These are phyloP conservation scores for Gortyna flavago DNA, from an alignment of 2,888 invertebrate species.

Conservation along the genomic window DNA sequence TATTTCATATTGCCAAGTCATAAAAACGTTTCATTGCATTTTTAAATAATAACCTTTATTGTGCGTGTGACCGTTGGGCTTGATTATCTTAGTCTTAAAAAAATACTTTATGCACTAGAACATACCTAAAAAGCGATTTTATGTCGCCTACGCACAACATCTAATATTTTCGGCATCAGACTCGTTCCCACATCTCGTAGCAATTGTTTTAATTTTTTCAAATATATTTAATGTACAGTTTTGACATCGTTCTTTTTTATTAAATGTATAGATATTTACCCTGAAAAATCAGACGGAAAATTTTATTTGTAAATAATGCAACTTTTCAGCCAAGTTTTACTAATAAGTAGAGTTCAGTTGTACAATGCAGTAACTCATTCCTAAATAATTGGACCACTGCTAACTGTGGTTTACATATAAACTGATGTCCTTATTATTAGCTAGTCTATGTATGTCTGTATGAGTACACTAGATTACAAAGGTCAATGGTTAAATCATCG, in stretches of 20 bases:
- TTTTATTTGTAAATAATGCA: not conserved
- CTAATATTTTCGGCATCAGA: not conserved
- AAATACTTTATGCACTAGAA: no score
- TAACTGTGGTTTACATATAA: constrained; percentile 29
- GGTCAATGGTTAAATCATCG: constrained; percentile 77
- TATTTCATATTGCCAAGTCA: no score
- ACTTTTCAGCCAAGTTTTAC: not conserved
- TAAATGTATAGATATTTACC: not conserved
- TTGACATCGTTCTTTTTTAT: not conserved
- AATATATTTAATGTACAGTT: not conserved
- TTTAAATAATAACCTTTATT: no score
- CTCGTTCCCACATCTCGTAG: not conserved
- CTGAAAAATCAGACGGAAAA: not conserved
- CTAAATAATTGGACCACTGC: constrained; percentile 13
- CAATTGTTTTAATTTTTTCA: not conserved
- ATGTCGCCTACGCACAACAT: no score
- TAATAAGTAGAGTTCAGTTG: not conserved
- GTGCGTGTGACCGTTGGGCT: no score
- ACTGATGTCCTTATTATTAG: constrained; percentile 49
- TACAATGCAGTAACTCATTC: not conserved
- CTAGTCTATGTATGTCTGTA: constrained; percentile 57
- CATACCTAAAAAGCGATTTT: no score
- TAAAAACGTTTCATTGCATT: no score
- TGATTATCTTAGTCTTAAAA: no score
- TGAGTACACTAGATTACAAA: constrained; percentile 69